phyloP scores from a whole-genome alignment of 2,888 invertebrate genomes.

The Gari tellinella region DNA sequence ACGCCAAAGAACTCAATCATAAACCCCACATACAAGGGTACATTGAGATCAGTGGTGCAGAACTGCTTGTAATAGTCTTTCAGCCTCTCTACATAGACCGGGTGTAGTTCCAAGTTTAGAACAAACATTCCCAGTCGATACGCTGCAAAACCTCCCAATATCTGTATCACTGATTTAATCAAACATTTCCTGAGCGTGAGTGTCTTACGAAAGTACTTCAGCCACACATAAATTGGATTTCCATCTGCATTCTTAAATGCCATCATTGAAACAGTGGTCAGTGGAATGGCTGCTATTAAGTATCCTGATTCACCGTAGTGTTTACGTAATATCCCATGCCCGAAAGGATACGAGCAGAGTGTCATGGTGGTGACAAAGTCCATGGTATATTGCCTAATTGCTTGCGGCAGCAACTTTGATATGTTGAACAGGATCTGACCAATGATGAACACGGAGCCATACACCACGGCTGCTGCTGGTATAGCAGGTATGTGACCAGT shows the following conservation, averaged over 20 bases:
- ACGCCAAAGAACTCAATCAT: conserved; percentile 67
- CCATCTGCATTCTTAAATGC: conserved; percentile 57
- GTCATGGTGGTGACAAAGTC: conserved; percentile 69
- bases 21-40: conserved; percentile 64
- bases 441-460: conserved; percentile 50
- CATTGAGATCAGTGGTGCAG: conserved; percentile 67
- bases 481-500: conserved; percentile 50
- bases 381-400: conserved; percentile 49
- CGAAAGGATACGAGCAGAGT: conserved; percentile 66
- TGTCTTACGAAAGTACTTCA: conserved; percentile 49
- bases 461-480: conserved; percentile 53
- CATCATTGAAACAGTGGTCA: conserved; percentile 42
- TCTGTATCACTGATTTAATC: conserved; percentile 53
- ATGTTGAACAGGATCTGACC: conserved; percentile 56
- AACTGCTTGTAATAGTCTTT: conserved; percentile 45
- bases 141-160: conserved; percentile 59
- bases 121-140: conserved; percentile 62
- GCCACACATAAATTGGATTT: conserved; percentile 60
- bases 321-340: conserved; percentile 65
- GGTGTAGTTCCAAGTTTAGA: conserved; percentile 59
- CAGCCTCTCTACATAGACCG: conserved; percentile 46
- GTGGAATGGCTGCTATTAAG: conserved; percentile 57
- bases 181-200: conserved; percentile 53
- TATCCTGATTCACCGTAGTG: conserved; percentile 64
- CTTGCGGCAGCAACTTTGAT: conserved; percentile 54